Evolutionary conservation across 2,113 vertebrate genomes (phyloP).

Genomic region (Corythornis vintsioides): DNA sequence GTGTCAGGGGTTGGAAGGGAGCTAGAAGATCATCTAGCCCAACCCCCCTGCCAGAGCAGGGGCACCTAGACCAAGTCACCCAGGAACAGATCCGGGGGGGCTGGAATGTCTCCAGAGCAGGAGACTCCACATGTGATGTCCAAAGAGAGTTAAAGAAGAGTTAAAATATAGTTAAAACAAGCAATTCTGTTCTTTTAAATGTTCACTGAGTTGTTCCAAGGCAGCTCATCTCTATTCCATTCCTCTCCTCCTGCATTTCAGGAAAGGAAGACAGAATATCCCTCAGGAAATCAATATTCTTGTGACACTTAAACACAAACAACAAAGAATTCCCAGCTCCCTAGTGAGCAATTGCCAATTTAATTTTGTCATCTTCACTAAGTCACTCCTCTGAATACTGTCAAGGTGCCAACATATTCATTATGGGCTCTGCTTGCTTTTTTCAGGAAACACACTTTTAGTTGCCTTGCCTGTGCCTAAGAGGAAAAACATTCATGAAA

Average conservation of each 20-base stretch:
- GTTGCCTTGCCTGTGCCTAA: neutral
- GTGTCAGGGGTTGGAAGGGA: too few species aligned
- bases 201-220: neutral
- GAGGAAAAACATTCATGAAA: neutral
- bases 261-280: slow-evolving; percentile 24
- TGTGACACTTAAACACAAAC: slow-evolving; percentile 19
- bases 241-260: slow-evolving; percentile 22
- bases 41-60: too few species aligned
- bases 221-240: neutral
- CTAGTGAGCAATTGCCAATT: slow-evolving; percentile 6
- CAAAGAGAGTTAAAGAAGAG: neutral
- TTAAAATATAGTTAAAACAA: neutral
- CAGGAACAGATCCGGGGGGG: too few species aligned
- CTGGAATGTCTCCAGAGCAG: too few species aligned
- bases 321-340: slow-evolving; percentile 30
- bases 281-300: slow-evolving; percentile 51
- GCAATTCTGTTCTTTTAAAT: neutral
- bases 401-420: slow-evolving; percentile 17
- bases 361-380: neutral
- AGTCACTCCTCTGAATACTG: slow-evolving; percentile 1
- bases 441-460: neutral
- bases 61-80: too few species aligned
- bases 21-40: too few species aligned
- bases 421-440: slow-evolving; percentile 26
- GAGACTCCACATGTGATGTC: neutral